These are phyloP conservation scores for Aphelenchoides fujianensis DNA, from an alignment of 1,140 invertebrate species.

Conservation along the genomic window DNA sequence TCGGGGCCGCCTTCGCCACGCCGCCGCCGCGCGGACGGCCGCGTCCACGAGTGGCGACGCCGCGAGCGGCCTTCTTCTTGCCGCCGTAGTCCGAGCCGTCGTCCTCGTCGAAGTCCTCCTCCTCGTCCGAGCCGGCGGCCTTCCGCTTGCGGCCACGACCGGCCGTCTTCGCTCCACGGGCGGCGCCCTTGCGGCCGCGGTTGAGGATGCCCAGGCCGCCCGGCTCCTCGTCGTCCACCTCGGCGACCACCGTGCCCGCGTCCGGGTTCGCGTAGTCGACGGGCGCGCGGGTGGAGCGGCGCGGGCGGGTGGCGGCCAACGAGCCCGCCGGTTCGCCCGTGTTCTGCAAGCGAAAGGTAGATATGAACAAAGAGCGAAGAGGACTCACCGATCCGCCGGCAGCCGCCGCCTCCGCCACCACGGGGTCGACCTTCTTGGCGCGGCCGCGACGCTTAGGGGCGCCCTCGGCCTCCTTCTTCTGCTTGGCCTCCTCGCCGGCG, in stretches of 20 bases:
- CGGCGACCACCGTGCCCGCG: constrained; percentile 42
- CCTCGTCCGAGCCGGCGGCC: background rate
- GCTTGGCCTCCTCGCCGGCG: constrained; percentile 9
- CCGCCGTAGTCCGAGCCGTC: constrained; percentile 35
- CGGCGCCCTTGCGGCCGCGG: background rate
- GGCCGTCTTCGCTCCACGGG: constrained; percentile 15
- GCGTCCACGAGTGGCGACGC: constrained; percentile 5
- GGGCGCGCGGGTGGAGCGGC: constrained; percentile 40
- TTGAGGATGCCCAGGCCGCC: background rate
- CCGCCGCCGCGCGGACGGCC: background rate
- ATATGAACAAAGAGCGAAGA: constrained; percentile 1
- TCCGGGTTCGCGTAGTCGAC: constrained; percentile 53
- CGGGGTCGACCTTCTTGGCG: constrained; percentile 20
- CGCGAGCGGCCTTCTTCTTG: constrained; percentile 17
- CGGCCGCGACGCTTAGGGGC: constrained; percentile 18
- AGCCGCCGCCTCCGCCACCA: constrained; percentile 19
- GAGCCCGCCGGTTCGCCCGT: constrained; percentile 27
- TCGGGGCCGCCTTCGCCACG: background rate
- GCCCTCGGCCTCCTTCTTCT: constrained; percentile 8
- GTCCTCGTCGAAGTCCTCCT: constrained; percentile 26
- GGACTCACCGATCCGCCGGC: constrained; percentile 4
- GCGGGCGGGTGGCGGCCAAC: constrained; percentile 37
- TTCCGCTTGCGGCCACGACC: constrained; percentile 26
- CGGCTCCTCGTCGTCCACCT: constrained; percentile 45
- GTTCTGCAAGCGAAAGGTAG: background rate